A percentile compares a stretch with the other conserved stretches of the same genome.
phyloP scores from a whole-genome alignment of 2,797 vertebrate genomes.

The Spea hammondii region DNA sequence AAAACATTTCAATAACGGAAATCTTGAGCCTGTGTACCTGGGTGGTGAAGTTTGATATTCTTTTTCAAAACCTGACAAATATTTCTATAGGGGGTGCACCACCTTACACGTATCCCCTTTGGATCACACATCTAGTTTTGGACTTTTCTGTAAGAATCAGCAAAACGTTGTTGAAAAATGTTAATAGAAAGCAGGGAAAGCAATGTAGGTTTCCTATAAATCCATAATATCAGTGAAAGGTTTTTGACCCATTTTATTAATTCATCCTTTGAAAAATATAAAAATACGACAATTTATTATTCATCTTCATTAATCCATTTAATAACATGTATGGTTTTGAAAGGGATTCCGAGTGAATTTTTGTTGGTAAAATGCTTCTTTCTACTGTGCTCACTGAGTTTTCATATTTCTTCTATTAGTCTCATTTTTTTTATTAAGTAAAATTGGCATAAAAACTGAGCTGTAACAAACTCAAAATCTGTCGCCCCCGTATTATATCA shows the following conservation, averaged over 20 bases:
- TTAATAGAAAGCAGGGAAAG: too few species aligned
- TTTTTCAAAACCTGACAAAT: too few species aligned
- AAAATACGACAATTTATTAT: constrained; percentile 34
- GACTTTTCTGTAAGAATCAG: too few species aligned
- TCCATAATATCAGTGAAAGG: background rate
- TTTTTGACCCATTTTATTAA: background rate
- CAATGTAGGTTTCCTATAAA: too few species aligned
- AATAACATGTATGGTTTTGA: constrained; percentile 42
- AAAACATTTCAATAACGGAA: background rate
- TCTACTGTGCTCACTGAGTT: constrained; percentile 2
- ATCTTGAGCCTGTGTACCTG: too few species aligned
- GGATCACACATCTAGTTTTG: too few species aligned
- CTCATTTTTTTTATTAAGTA: constrained; percentile 36
- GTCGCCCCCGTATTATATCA: constrained; percentile 9
- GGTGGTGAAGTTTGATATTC: too few species aligned
- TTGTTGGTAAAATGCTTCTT: constrained; percentile 38
- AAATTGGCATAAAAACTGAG: constrained; percentile 44
- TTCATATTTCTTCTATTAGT: constrained; percentile 18
- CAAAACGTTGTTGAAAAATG: too few species aligned
- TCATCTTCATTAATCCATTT: constrained; percentile 26
- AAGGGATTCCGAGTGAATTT: constrained; percentile 19
- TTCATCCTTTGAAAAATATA: background rate
- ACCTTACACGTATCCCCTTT: too few species aligned
- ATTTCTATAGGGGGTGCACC: too few species aligned
- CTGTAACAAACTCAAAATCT: constrained; percentile 53